phyloP scores from a whole-genome alignment of 2,888 invertebrate species.

The Dusona sp. region DNA sequence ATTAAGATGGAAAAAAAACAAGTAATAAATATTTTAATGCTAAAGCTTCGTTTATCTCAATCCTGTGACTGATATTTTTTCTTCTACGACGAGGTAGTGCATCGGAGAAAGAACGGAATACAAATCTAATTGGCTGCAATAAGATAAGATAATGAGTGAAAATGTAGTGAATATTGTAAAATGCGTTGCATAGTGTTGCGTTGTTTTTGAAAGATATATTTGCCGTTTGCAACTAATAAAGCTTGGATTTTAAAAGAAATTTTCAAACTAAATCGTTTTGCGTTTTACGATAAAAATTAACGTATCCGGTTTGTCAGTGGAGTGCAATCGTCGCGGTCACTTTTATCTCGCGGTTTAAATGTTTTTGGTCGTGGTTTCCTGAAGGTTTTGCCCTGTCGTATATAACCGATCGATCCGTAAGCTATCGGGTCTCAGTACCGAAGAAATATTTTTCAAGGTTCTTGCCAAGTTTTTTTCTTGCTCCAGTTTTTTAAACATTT shows the following conservation, averaged over 20 bases:
- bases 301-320: background rate
- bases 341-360: slow-evolving; percentile 60
- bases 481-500: background rate
- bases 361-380: slow-evolving; percentile 63
- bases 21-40: slow-evolving; percentile 80
- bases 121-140: slow-evolving; percentile 6
- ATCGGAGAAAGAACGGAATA: background rate
- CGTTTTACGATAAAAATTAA: background rate
- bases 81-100: background rate
- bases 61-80: background rate
- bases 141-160: slow-evolving; percentile 19
- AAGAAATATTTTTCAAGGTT: background rate
- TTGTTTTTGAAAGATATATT: background rate
- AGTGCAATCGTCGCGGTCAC: slow-evolving; percentile 12
- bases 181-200: background rate
- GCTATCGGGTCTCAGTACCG: background rate
- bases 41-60: slow-evolving; percentile 59
- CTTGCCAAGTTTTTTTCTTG: background rate
- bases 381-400: background rate
- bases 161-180: background rate
- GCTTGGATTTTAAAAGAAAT: background rate
- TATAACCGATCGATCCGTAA: slow-evolving; percentile 16
- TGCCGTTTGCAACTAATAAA: background rate
- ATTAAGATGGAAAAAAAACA: slow-evolving; percentile 71
- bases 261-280: background rate